Base-by-base conservation (phyloP, 2,888 invertebrate genomes). In the Synergus gifuensis region DNA sequence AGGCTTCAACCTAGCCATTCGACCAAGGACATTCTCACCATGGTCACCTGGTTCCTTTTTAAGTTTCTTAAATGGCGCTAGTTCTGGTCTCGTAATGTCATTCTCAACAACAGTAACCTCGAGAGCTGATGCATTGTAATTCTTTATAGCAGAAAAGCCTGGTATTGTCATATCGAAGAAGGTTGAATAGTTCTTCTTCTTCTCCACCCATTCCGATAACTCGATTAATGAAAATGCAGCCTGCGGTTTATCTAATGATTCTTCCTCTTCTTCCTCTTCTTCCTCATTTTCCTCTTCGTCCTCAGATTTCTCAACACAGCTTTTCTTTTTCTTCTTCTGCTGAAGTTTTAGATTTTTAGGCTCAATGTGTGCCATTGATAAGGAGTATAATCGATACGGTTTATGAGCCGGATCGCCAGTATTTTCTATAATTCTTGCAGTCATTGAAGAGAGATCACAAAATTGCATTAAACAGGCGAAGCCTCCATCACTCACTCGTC, bases 71-170 rank as follows among this genome's bases (percentile, higher is more conserved):
- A 92, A 88, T 0, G 90, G 89, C 0, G 89, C 79, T 22, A 86
- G 69, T 2, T 79, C n/a, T 0, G 89, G 90, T 9, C 85, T 83
- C 0, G 88, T 90, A 36, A 90, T 87, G 1, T 90, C 86, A 49
- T 90, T 88, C 66, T 90, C 88, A n/a, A 90, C 73, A 4, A 92
- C 86, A 2, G 83, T 80, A 1, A 88, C 88, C 16, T 92, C 91
- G 1, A 92, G 78, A 60, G 86, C 83, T 5, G 89, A 89, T 2
- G 89, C 90, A 14, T 89, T 85, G 40, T 85, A 87, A 76, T 89
- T 83, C 44, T 85, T 84, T 12, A 92, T 81, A 0, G 88, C 85
- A 0, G 82, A 66, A 28, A 89, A 92, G 2, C 89, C 88, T 11
- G 84, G 82, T 14, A 82, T 63, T 0, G 82, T 86, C 78, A 76